Conservation (phyloP, 2,888 invertebrate genomes). For the Resseliella maxima region DNA sequence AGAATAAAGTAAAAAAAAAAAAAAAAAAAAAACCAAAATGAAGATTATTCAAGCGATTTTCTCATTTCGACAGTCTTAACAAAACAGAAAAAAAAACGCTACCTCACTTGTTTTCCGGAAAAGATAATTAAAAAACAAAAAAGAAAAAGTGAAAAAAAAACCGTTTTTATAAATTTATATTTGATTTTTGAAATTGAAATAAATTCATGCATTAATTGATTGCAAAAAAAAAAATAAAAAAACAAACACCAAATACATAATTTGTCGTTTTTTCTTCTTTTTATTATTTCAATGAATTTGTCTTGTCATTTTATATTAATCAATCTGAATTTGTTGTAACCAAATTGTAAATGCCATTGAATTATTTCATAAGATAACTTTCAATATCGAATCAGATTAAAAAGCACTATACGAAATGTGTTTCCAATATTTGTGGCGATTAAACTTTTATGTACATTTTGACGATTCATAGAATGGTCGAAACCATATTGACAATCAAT, state of each 20-base stretch:
- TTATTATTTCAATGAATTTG: too few relatives aligned
- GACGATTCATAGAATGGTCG: background rate
- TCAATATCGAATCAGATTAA: too few relatives aligned
- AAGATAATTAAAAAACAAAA: background rate
- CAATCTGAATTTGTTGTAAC: too few relatives aligned
- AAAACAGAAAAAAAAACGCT: background rate
- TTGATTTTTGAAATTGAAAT: background rate
- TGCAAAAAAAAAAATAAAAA: too few relatives aligned
- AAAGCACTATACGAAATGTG: too few relatives aligned
- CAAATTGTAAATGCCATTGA: too few relatives aligned
- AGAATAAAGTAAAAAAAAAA: too few relatives aligned
- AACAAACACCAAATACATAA: too few relatives aligned
- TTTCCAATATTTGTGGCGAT: too few relatives aligned
- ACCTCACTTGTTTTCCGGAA: constrained; percentile 30
- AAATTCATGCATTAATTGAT: background rate
- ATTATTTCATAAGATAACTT: too few relatives aligned
- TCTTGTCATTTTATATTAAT: too few relatives aligned
- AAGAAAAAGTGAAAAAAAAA: background rate
- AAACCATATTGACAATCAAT: background rate
- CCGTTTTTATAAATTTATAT: background rate
- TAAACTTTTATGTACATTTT: background rate
- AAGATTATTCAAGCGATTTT: background rate
- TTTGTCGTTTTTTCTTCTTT: too few relatives aligned
- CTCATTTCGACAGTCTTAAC: constrained; percentile 1
- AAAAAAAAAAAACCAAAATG: background rate